Conservation (phyloP, 1,140 invertebrate genomes). For the Aradophagus sp. region DNA sequence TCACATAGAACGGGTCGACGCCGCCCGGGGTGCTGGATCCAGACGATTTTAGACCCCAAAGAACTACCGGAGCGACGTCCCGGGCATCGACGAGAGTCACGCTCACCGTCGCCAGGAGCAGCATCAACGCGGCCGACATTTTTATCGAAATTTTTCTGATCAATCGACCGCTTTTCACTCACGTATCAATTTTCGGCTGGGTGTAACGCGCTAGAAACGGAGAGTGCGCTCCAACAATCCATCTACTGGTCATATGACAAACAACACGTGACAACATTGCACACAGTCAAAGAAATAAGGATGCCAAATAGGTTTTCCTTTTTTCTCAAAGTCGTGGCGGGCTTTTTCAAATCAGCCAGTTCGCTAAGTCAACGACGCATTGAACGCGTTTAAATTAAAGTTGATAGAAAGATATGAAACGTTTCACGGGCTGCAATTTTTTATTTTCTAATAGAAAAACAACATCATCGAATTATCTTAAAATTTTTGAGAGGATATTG, state of each 20-base stretch:
- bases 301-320: too few relatives aligned
- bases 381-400: too few relatives aligned
- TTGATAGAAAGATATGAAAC: too few relatives aligned
- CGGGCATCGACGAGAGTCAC: not conserved
- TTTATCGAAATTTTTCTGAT: constrained; percentile 7
- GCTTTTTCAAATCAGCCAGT: too few relatives aligned
- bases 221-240: constrained; percentile 20
- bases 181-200: not conserved
- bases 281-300: not conserved
- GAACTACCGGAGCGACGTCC: constrained; percentile 13
- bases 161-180: constrained; percentile 12
- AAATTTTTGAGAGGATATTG: too few relatives aligned
- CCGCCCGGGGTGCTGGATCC: not conserved
- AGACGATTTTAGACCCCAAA: constrained; percentile 21
- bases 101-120: not conserved
- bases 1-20: constrained; percentile 9
- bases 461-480: too few relatives aligned
- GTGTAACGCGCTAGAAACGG: constrained; percentile 10
- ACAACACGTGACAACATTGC: constrained; percentile 42
- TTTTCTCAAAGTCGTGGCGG: too few relatives aligned
- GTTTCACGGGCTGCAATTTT: too few relatives aligned
- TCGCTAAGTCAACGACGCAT: too few relatives aligned
- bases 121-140: constrained; percentile 13
- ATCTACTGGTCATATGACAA: constrained; percentile 38
- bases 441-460: too few relatives aligned